Evolutionary conservation across 1,140 invertebrate species (phyloP), one percentile per base, ranked within the genome.

Genomic region (Zaprionus capensis): DNA sequence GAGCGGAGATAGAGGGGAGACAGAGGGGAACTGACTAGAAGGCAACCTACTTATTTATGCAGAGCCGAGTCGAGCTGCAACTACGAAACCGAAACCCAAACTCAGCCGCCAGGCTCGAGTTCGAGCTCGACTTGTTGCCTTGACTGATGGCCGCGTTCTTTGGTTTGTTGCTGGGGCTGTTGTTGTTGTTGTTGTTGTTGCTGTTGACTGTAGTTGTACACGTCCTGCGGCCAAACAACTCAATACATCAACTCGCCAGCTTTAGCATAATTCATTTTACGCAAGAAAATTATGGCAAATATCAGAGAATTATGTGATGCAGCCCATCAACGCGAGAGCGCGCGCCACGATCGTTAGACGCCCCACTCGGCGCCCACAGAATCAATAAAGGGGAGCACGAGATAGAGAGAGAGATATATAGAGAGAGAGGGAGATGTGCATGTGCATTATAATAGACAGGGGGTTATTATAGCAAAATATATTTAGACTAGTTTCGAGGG

Each of bases 31-130:
- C 28, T 6, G 49, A 58, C 49, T 53, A 11, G 41, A 28, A 20
- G 75, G 76, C 82, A 86, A 83, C 83, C 83, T 86, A 86, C 83
- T 88, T 86, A 86, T 86, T 88, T 88, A 86, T 86, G 84, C 83
- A 87, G 70, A 51, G 20, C 20, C 46, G 7, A 51, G 20, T n/a
- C 11, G 2, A 46, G 41, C 41, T 46, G 41, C 41, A 46, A 46
- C 41, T 17, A 46, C 41, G 46, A 51, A 51, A 51, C 46, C 20
- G 20, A 51, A 51, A 51, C 46, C 46, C 81, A 76, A 73, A 65
- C 81, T 65, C 66, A 49, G 41, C 38, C 34, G n/a, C 36, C 69
- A 26, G 62, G 51, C 46, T 53, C 22, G n/a, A 51, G 26, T 49
- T 65, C 38, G 38, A 41, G 12, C 41, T 59, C 31, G 53, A 65